Evolutionary conservation across 2,113 vertebrate species (phyloP).

Genomic region (Chrysemys picta): DNA sequence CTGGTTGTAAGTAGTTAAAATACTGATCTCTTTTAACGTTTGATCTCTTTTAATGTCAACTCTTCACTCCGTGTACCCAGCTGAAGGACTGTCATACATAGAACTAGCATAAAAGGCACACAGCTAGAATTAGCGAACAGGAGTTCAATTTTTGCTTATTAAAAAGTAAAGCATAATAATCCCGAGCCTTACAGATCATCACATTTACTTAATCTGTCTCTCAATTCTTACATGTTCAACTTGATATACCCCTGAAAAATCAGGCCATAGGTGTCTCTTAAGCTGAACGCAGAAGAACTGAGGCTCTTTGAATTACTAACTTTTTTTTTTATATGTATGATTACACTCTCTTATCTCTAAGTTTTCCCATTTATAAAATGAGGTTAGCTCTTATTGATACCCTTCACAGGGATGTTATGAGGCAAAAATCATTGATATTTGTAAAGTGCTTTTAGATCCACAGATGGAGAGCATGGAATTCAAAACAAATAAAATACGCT

Average conservation of each 20-base stretch:
- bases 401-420: background rate
- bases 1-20: background rate
- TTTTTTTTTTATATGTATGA: background rate
- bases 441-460: conserved; percentile 4
- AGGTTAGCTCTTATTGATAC: background rate
- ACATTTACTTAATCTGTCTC: background rate
- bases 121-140: background rate
- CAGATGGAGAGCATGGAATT: background rate
- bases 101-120: background rate
- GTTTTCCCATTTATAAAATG: background rate
- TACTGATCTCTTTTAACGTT: background rate
- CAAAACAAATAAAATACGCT: conserved; percentile 18
- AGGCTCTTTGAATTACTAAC: background rate
- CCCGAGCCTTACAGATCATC: background rate
- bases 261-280: background rate
- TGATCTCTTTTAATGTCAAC: background rate
- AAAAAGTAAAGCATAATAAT: background rate
- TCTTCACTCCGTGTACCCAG: background rate
- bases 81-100: background rate
- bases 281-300: background rate
- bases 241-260: background rate
- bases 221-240: accelerated
- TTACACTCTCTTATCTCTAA: background rate
- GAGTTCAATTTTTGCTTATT: background rate
- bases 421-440: conserved; percentile 26